These are phyloP conservation scores for Melanaphis sacchari DNA, from an alignment of 1,140 invertebrate species.

Conservation along the genomic window DNA sequence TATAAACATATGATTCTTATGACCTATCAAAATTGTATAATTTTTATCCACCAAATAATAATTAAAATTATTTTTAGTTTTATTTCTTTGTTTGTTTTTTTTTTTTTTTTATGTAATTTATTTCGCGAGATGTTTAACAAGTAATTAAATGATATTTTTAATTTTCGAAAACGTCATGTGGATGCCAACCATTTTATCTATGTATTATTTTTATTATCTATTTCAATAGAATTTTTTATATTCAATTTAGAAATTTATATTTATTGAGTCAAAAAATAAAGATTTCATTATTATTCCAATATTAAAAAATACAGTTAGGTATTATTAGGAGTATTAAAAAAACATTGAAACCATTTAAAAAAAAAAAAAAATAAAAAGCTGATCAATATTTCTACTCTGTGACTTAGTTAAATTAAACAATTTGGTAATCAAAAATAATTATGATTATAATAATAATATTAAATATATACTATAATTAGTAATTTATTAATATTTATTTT, in stretches of 20 bases:
- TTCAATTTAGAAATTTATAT: neutral
- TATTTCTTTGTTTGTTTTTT: neutral
- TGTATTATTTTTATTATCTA: neutral
- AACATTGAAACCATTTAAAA: too few relatives aligned
- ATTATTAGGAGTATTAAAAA: neutral
- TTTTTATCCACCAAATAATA: neutral
- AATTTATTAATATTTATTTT: too few relatives aligned
- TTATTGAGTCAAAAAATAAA: neutral
- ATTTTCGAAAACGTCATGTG: neutral
- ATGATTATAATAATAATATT: neutral
- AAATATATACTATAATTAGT: neutral
- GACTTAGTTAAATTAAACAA: neutral
- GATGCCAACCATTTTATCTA: constrained; percentile 6
- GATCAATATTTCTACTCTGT: neutral
- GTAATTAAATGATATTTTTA: neutral
- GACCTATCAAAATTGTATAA: neutral
- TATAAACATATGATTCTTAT: too few relatives aligned
- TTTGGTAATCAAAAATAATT: neutral
- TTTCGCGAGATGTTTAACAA: neutral
- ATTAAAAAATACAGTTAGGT: neutral
- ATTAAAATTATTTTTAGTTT: neutral
- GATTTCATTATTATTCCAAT: neutral
- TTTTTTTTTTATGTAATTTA: neutral
- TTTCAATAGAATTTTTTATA: neutral
- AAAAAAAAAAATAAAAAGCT: too few relatives aligned